phyloP scores from a whole-genome alignment of 2,888 invertebrate genomes.

The Thecocarcelia acutangulata region DNA sequence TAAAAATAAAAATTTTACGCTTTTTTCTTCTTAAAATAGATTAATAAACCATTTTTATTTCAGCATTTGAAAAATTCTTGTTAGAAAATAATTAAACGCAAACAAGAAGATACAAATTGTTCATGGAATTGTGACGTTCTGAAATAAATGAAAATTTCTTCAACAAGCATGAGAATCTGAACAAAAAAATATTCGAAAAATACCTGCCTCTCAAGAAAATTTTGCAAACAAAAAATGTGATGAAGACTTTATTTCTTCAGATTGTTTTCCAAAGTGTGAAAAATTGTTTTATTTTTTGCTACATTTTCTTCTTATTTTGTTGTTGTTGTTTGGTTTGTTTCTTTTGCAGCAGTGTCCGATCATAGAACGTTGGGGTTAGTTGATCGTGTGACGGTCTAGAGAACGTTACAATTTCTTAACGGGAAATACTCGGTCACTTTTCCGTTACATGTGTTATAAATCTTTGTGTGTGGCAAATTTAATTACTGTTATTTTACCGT shows the following conservation, averaged over 20 bases:
- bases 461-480: constrained; percentile 7
- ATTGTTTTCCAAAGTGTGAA: constrained; percentile 61
- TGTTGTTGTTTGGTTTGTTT: too few species aligned
- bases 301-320: too few species aligned
- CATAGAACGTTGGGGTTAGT: constrained; percentile 56
- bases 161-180: constrained; percentile 15
- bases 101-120: constrained; percentile 31
- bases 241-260: constrained; percentile 59
- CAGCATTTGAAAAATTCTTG: constrained; percentile 25
- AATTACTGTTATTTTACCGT: not conserved
- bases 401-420: constrained; percentile 63
- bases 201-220: constrained; percentile 49
- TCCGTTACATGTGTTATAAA: not conserved
- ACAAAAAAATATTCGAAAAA: constrained; percentile 21
- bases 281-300: constrained; percentile 46
- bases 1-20: constrained; percentile 5
- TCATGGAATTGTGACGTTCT: constrained; percentile 53
- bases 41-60: not conserved
- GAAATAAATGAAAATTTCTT: constrained; percentile 34
- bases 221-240: constrained; percentile 17
- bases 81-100: constrained; percentile 39
- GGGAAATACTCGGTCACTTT: constrained; percentile 23
- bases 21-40: constrained; percentile 14
- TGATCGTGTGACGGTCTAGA: constrained; percentile 59
- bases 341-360: constrained; percentile 34